Percentiles rank a stretch among this genome's conserved stretches.
Evolutionary conservation across 2,888 invertebrate species (phyloP).

Genomic region (Barypeithes pellucidus): DNA sequence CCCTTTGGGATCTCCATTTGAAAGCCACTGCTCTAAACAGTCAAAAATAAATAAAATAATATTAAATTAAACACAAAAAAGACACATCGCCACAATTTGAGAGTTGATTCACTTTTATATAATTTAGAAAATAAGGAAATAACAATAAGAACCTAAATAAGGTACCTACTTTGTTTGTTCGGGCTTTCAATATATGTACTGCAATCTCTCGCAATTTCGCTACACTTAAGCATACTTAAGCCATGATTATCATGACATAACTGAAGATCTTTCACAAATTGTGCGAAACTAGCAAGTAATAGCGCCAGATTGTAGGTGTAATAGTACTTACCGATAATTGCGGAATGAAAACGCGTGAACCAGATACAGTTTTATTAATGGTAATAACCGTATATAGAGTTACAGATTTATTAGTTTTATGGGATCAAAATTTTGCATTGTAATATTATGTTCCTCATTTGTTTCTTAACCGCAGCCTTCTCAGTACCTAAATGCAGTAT

Average conservation of each 20-base stretch:
- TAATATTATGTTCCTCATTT: too few species aligned
- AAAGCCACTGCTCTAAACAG: too few species aligned
- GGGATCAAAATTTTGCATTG: too few species aligned
- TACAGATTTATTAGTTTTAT: constrained; percentile 16
- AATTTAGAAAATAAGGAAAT: too few species aligned
- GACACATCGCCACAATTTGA: too few species aligned
- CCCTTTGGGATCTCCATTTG: too few species aligned
- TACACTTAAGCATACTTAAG: constrained; percentile 1
- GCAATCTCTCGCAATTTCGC: constrained; percentile 2
- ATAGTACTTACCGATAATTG: neutral
- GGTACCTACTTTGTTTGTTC: too few species aligned
- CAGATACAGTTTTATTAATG: constrained; percentile 17
- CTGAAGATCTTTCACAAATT: constrained; percentile 7
- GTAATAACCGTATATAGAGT: constrained; percentile 22
- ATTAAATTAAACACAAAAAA: too few species aligned
- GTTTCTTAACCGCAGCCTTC: too few species aligned
- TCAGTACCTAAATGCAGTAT: too few species aligned
- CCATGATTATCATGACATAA: constrained; percentile 11
- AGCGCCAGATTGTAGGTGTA: constrained; percentile 10
- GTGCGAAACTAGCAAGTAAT: constrained; percentile 1
- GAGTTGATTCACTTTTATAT: too few species aligned
- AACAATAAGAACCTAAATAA: neutral
- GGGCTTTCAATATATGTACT: neutral
- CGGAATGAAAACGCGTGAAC: neutral
- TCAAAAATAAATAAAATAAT: too few species aligned